Evolutionary conservation across 2,797 vertebrate species (phyloP), one percentile per base, ranked within the genome.

Genomic region (Lophius americanus): DNA sequence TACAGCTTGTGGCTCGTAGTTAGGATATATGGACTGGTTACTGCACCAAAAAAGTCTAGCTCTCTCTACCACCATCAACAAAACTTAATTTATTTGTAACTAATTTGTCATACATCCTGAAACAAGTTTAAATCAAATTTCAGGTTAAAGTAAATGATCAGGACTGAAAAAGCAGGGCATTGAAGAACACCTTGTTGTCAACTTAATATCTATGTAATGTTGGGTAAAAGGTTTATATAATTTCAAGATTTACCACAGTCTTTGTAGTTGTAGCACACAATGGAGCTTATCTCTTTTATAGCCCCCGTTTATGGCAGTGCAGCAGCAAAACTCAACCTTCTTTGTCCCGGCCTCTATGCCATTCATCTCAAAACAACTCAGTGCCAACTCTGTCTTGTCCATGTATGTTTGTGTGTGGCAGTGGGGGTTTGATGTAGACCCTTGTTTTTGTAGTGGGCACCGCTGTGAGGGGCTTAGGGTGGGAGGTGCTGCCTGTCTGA

Each of bases 401-500:
- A 14, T 74, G 52, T 13, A 49, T 52, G 64, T 68, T 50, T 53
- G 46, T 32, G 48, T 49, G 23, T 38, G 43, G 44, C 33, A 23
- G 23, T 3, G 10, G 43, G 10, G 10, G 37, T 4, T 51, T 47
- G 65, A 60, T 63, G 50, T 72, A 51, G 54, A 65, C 41, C 1
- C 64, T 78, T 86, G 79, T 86, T 87, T 85, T 89, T 75, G 72
- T 76, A 41, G 73, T 54, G 51, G 56, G 65, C 56, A 73, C 58
- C 37, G 37, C 60, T 56, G 47, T 66, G 57, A 46, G 71, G 58
- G 59, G 60, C 55, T 79, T 54, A 48, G 58, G 38, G 60, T 73
- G 79, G 75, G 75, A 76, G 72, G 75, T 67, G 58, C 65, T 66
- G 71, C 70, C 67, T 74, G 60, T 85, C 67, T 79, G 69, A 73